Percentiles rank a stretch among this genome's conserved stretches.
These are phyloP conservation scores for Fulica atra DNA, from an alignment of 2,113 vertebrate species.

Conservation along the genomic window DNA sequence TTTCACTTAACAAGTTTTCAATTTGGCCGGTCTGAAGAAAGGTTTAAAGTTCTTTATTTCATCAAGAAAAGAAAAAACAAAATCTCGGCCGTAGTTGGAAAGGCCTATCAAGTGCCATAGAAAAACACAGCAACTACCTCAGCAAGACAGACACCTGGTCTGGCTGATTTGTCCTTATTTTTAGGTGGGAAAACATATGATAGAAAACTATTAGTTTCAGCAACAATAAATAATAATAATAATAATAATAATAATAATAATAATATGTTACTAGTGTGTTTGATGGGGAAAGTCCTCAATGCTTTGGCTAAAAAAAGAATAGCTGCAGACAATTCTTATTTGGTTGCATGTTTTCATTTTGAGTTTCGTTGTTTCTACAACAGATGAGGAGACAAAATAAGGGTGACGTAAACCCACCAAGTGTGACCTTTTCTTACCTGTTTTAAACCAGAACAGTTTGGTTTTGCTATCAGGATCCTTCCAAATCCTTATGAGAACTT, in stretches of 20 bases:
- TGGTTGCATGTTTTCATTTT: background rate
- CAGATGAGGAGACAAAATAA: background rate
- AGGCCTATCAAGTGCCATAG: background rate
- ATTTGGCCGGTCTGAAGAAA: background rate
- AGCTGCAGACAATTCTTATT: background rate
- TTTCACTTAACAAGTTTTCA: background rate
- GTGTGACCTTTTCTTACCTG: background rate
- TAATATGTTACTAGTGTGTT: background rate
- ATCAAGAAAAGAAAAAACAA: background rate
- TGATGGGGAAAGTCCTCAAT: background rate
- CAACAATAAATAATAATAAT: background rate
- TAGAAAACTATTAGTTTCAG: background rate
- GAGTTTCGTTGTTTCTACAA: background rate
- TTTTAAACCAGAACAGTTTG: background rate
- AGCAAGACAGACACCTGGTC: background rate
- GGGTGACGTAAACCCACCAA: background rate
- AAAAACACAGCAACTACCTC: background rate
- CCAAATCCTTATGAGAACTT: background rate
- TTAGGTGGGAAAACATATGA: background rate
- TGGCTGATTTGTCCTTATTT: background rate
- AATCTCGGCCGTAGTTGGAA: background rate
- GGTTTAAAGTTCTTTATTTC: background rate
- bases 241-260: too few species aligned
- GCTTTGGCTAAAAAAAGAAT: background rate
- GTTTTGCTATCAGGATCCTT: background rate